phyloP scores from a whole-genome alignment of 2,113 vertebrate genomes.

The Psilopsiagon aurifrons region DNA sequence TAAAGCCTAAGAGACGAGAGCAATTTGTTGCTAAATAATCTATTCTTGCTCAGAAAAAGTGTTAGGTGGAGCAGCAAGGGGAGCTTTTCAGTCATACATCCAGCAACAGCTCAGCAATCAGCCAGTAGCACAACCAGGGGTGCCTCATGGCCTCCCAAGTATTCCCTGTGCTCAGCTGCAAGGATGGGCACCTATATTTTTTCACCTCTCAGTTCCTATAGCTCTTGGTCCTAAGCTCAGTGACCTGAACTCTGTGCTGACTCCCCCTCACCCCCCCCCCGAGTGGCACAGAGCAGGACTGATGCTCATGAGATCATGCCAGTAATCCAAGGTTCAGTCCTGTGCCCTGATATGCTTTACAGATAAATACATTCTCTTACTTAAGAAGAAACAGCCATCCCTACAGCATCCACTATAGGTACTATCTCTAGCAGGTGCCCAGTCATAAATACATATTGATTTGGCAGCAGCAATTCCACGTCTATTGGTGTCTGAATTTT shows the following conservation, averaged over 20 bases:
- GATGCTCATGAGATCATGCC: background rate
- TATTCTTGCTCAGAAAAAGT: background rate
- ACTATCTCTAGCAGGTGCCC: background rate
- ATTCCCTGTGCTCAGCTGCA: background rate
- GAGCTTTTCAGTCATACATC: background rate
- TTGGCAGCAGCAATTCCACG: background rate
- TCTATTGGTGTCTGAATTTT: background rate
- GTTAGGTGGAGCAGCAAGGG: background rate
- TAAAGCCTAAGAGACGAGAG: background rate
- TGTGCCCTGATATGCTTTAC: background rate
- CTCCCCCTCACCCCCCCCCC: too few species aligned
- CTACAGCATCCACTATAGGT: background rate
- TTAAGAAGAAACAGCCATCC: background rate
- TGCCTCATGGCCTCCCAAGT: background rate
- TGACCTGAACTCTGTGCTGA: rapidly evolving
- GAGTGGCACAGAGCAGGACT: background rate
- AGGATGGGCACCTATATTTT: background rate
- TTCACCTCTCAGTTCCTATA: rapidly evolving
- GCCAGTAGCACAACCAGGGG: rapidly evolving
- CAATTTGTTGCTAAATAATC: background rate
- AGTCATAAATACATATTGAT: background rate
- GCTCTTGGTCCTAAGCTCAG: background rate
- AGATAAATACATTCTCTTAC: background rate
- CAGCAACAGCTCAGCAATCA: background rate
- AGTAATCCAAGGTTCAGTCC: background rate